Evolutionary conservation across 2,797 vertebrate species (phyloP), one percentile per base, ranked within the genome.

Genomic region (Tokudaia tokunoshimensis): DNA sequence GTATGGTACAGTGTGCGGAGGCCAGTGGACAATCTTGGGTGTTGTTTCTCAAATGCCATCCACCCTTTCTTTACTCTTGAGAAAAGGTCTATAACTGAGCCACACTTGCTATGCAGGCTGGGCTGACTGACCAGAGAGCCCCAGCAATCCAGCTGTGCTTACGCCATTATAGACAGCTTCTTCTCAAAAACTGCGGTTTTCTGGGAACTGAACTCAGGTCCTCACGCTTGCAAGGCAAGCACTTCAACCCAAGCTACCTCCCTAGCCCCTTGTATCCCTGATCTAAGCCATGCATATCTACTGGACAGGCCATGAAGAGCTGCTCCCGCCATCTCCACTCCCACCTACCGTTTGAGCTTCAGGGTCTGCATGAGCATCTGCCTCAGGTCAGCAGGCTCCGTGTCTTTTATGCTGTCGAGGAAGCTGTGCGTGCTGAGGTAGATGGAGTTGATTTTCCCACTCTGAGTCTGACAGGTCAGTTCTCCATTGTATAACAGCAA

Each of bases 401-500:
- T 72, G 57, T 97, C 96, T 80, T 98, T 97, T 1, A 98, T 90
- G 89, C n/a, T 96, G 92, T 98, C 97, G 59, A 99, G 99, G 97
- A 99, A 99, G 79, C 98, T 97, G 97, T 99, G 99, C 22, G 99
- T 99, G 98, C 98, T 99, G 93, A 99, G 99, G 92, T 97, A 96
- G 95, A 99, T 98, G 94, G 96, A 99, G 91, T 99, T 99, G 94
- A 99, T 99, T 98, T 99, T 99, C 61, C 99, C 99, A 41, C 99
- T 99, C n/a, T 99, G 99, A 3, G 99, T 99, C 98, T 99, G 99
- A 98, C 99, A 99, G 2, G 99, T 99, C 98, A 99, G 92, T 97
- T 99, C 99, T 67, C 99, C 99, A 2, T 99, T 99, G 98, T 99
- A 98, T 76, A 99, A 96, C 92, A 99, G 99, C 98, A 99, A 98